Evolutionary conservation across 2,797 vertebrate genomes (phyloP).

Genomic region (Phylloscopus collybita): DNA sequence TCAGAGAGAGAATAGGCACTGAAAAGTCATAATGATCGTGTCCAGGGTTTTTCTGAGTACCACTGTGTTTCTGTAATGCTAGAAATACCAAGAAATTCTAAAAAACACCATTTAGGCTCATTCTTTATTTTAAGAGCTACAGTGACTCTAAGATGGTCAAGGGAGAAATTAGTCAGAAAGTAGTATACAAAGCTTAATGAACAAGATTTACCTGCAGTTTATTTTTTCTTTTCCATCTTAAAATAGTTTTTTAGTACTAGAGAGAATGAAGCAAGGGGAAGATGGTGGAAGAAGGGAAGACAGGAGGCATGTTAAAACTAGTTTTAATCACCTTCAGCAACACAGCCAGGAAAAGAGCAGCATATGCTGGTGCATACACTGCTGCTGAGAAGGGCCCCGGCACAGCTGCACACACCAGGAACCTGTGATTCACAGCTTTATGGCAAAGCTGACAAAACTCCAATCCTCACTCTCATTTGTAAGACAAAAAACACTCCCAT

Average conservation of each 20-base stretch:
- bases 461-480: neutral
- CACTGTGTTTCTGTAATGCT: neutral
- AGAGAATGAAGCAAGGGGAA: accelerated
- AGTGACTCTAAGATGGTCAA: neutral
- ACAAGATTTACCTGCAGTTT: neutral
- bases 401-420: conserved; percentile 40
- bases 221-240: neutral
- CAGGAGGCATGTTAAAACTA: neutral
- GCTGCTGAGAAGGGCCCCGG: neutral
- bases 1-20: neutral
- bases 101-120: neutral
- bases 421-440: conserved; percentile 27
- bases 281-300: neutral
- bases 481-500: conserved; percentile 19
- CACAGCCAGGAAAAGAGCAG: neutral
- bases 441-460: neutral
- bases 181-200: neutral
- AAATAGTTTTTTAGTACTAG: neutral
- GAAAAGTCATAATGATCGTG: neutral
- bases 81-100: neutral
- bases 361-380: neutral
- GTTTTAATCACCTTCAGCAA: neutral
- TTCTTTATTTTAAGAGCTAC: neutral
- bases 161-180: neutral
- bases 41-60: neutral